Conservation (phyloP, 2,797 vertebrate genomes). For the Meriones psammophilus region DNA sequence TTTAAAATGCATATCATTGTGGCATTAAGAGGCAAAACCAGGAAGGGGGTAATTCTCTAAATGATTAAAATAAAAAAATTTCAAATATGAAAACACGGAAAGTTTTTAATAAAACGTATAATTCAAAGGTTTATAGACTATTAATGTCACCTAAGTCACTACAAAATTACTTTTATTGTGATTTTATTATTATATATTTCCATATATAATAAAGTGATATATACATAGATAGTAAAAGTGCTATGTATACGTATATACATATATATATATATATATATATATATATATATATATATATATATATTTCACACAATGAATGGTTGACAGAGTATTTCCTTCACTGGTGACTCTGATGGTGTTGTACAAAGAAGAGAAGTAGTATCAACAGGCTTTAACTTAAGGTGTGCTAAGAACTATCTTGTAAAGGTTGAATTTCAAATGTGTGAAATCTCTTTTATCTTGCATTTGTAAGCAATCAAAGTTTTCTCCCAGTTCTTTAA, state of each 20-base stretch:
- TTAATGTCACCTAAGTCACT: not conserved
- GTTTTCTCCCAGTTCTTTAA: not conserved
- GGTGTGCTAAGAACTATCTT: not conserved
- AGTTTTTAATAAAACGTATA: not conserved
- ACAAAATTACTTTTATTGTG: not conserved
- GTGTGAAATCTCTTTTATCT: not conserved
- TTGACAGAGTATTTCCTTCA: not conserved
- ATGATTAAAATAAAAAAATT: slow-evolving; percentile 21
- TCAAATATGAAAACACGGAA: not conserved
- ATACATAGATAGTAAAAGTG: too few relatives aligned
- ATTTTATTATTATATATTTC: not conserved
- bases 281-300: too few relatives aligned
- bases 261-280: too few relatives aligned
- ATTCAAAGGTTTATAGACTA: not conserved
- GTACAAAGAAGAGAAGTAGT: not conserved
- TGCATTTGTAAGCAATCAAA: not conserved
- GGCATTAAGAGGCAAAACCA: not conserved
- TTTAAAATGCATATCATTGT: too few relatives aligned
- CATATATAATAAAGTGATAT: too few relatives aligned
- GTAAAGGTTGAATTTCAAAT: not conserved
- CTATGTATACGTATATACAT: too few relatives aligned
- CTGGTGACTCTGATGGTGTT: not conserved
- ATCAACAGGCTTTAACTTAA: not conserved
- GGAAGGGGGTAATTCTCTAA: not conserved
- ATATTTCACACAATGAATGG: not conserved